Evolutionary conservation across 2,888 invertebrate genomes (phyloP).

Genomic region (Adelognathus sp.): DNA sequence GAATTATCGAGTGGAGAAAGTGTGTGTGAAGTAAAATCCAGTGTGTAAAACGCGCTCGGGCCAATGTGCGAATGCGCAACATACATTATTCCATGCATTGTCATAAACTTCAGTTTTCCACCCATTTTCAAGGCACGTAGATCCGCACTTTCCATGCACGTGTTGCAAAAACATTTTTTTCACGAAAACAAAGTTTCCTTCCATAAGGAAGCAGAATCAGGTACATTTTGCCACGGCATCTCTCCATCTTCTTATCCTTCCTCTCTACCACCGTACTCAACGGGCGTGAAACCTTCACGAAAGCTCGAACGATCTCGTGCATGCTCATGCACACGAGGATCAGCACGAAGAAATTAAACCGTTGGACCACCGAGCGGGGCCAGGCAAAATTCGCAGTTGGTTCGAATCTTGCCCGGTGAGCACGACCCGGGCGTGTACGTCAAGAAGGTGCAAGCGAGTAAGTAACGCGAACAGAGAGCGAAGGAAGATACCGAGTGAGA

Average conservation of each 20-base stretch:
- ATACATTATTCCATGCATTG: no score
- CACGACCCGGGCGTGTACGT: constrained; percentile 20
- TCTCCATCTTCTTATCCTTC: not conserved
- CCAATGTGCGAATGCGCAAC: no score
- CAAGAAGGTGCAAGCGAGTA: constrained; percentile 20
- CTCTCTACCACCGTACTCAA: constrained; percentile 1
- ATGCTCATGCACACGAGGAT: constrained; percentile 21
- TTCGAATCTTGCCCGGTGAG: constrained; percentile 5
- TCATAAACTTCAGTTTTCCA: no score
- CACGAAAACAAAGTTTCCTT: no score
- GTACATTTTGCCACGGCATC: not conserved
- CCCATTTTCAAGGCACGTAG: no score
- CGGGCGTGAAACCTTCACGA: constrained; percentile 47
- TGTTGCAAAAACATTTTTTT: no score
- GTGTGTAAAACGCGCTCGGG: no score
- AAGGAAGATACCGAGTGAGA: constrained; percentile 11
- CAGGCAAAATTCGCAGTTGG: constrained; percentile 43
- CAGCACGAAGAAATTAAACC: constrained; percentile 51
- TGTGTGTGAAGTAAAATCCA: no score
- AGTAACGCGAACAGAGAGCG: constrained; percentile 4
- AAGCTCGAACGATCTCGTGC: constrained; percentile 37
- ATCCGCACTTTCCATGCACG: no score
- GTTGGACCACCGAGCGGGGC: constrained; percentile 37
- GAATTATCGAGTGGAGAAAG: no score
- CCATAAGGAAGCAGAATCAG: not conserved